A percentile compares a stretch with the other conserved stretches of the same genome.
These are phyloP conservation scores for Lepidonotus clava DNA, from an alignment of 2,888 invertebrate species.

Conservation along the genomic window DNA sequence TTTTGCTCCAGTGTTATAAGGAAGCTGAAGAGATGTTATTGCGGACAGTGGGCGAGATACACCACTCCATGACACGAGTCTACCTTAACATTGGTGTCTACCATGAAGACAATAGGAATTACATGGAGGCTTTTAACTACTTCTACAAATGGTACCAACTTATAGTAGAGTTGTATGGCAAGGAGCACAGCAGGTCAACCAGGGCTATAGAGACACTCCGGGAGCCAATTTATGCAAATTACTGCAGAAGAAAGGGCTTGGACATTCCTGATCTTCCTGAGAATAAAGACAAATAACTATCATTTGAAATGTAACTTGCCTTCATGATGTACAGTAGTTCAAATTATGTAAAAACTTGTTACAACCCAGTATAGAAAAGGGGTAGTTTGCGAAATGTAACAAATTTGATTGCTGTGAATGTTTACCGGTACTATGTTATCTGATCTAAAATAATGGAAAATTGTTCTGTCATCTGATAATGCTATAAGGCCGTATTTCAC, in stretches of 20 bases:
- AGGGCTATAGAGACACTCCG: constrained; percentile 37
- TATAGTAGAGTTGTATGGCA: constrained; percentile 22
- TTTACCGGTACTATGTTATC: too few relatives aligned
- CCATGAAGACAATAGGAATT: constrained; percentile 65
- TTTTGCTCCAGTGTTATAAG: constrained; percentile 72
- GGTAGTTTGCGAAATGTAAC: too few relatives aligned
- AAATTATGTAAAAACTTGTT: too few relatives aligned
- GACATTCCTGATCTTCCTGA: not conserved
- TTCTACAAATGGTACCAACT: constrained; percentile 57
- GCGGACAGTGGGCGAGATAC: constrained; percentile 74
- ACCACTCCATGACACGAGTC: constrained; percentile 62
- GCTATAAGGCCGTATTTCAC: too few relatives aligned
- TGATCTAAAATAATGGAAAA: too few relatives aligned
- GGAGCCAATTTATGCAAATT: not conserved
- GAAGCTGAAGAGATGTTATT: constrained; percentile 76
- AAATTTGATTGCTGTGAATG: too few relatives aligned
- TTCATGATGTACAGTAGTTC: too few relatives aligned
- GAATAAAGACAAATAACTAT: too few relatives aligned
- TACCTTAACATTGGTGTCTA: constrained; percentile 69
- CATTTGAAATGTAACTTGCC: too few relatives aligned
- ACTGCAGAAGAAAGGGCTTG: constrained; percentile 4
- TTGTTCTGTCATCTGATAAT: too few relatives aligned
- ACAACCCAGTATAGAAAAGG: too few relatives aligned
- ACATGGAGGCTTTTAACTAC: constrained; percentile 64
- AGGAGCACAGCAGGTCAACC: constrained; percentile 4